phyloP scores from a whole-genome alignment of 2,797 vertebrate genomes.

The Pangasius mekongensis region DNA sequence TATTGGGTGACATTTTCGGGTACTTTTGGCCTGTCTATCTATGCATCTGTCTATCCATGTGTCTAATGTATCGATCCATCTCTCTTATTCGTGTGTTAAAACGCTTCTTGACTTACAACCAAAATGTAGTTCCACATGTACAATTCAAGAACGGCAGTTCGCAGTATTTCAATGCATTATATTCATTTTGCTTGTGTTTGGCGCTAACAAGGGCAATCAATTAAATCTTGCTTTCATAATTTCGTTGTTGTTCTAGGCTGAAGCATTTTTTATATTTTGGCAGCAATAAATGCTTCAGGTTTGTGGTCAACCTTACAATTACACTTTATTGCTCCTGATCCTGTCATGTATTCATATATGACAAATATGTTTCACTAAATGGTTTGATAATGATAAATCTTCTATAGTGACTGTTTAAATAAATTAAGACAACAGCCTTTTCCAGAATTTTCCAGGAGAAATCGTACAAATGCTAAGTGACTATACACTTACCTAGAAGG shows the following conservation, averaged over 20 bases:
- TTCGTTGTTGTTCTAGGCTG: neutral
- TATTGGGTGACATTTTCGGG: neutral
- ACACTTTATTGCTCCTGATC: neutral
- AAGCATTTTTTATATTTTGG: slow-evolving; percentile 2
- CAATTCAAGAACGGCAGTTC: neutral
- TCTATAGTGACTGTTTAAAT: neutral
- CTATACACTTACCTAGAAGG: slow-evolving; percentile 24
- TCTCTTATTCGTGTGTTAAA: neutral
- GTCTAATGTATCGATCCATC: neutral
- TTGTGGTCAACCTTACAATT: neutral
- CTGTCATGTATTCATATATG: neutral
- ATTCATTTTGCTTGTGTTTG: too few relatives aligned
- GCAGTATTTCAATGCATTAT: too few relatives aligned
- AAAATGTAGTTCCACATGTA: neutral
- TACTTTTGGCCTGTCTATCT: neutral
- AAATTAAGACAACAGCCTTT: neutral
- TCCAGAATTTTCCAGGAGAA: neutral
- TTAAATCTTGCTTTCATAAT: neutral
- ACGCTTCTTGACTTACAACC: neutral
- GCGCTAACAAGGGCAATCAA: neutral
- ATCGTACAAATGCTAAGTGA: neutral
- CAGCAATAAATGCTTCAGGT: neutral
- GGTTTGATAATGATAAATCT: neutral
- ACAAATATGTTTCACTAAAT: neutral
- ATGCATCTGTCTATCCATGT: neutral